These are phyloP conservation scores for Andrena marginata DNA, from an alignment of 2,888 invertebrate species.

Conservation along the genomic window DNA sequence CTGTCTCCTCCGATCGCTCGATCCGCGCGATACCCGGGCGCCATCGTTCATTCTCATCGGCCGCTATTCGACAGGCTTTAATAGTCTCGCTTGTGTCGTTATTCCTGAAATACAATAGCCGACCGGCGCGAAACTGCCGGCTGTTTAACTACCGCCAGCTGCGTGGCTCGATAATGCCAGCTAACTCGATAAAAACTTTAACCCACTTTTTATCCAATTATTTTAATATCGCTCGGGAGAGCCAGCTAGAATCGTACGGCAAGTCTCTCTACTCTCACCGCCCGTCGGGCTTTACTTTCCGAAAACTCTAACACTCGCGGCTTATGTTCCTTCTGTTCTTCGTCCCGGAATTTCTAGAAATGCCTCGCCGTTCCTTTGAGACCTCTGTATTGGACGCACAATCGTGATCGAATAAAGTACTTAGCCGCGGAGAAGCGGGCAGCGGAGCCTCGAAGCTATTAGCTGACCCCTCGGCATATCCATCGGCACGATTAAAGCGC, in stretches of 20 bases:
- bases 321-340: background rate
- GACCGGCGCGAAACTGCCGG: conserved; percentile 7
- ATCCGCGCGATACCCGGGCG: background rate
- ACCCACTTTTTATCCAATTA: conserved; percentile 38
- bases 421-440: too few relatives aligned
- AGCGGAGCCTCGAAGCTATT: background rate
- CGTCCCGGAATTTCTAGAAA: background rate
- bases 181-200: conserved; percentile 34
- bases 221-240: conserved; percentile 15
- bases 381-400: background rate
- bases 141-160: conserved; percentile 16
- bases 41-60: background rate
- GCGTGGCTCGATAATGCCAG: conserved; percentile 26
- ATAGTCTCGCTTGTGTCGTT: background rate
- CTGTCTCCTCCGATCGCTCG: too few relatives aligned
- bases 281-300: background rate
- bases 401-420: background rate
- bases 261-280: background rate
- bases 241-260: background rate
- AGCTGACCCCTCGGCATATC: conserved; percentile 6
- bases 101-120: background rate
- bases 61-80: background rate
- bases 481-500: conserved; percentile 30
- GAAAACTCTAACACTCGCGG: background rate
- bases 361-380: background rate